Base-by-base conservation (phyloP, 2,113 vertebrate species). In the Turdus rufiventris region DNA sequence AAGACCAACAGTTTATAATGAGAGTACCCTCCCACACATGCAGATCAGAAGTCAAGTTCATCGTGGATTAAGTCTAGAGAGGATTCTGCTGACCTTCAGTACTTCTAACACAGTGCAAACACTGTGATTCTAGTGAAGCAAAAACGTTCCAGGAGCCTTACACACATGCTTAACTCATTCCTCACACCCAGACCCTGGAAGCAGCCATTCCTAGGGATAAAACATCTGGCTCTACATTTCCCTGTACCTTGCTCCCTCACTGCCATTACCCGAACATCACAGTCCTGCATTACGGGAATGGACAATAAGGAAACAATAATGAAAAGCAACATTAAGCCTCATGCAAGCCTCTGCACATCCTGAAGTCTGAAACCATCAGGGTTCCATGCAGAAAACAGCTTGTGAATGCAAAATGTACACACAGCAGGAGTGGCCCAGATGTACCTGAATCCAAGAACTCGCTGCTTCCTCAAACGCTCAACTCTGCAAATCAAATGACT, bases 381-480 rank as follows among this genome's bases (percentile, higher is more conserved):
- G 21, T 34, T 20, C 21, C 1, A 0, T 29, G 66, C 18, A 77
- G 73, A 84, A 71, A 81, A 17, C 3, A 45, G 53, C 61, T 18
- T 14, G 36, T 33, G 71, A 81, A 56, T 1, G 13, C 36, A 4
- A 2, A 74, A n/a, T 0, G 0, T 3, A n/a, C 7, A 7, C 0
- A 2, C 40, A 56, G 47, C n/a, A 19, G 8, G 6, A 54, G 21
- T 0, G 18, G 25, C 36, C n/a, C 65, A 34, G 36, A 38, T 2
- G 0, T 18, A 57, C 53, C 13, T 19, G 33, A 74, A 56, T 7
- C 34, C 40, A 40, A 19, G 28, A 89, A 34, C 53, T 13, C 51
- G 48, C 40, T n/a, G n/a, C 54, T 85, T 85, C 51, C n/a, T 53
- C 0, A 0, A 77, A 38, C 0, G 1, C 43, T 63, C 26, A 43